A percentile compares a stretch with the other conserved stretches of the same genome.
These are phyloP conservation scores for Leptopilina clavipes DNA, from an alignment of 1,140 invertebrate genomes.

Conservation along the genomic window DNA sequence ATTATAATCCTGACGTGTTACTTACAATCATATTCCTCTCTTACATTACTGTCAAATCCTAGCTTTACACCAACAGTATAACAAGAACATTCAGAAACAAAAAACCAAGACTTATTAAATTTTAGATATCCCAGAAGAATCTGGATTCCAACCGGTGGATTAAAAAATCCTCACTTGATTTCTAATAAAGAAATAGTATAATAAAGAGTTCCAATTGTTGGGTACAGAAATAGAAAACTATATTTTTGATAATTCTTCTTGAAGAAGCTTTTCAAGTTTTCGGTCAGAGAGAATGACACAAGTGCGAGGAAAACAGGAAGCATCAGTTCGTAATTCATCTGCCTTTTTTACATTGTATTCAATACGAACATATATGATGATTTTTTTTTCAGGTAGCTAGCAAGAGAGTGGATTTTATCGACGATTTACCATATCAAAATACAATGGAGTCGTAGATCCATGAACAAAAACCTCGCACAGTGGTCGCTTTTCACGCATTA, in stretches of 20 bases:
- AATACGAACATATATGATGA: neutral
- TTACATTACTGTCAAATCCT: neutral
- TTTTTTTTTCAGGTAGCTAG: neutral
- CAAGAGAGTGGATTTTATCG: constrained; percentile 7
- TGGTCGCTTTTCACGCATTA: constrained; percentile 59
- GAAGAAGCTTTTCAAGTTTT: too few species aligned
- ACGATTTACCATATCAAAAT: constrained; percentile 40
- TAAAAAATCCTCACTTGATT: too few species aligned
- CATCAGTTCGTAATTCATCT: constrained; percentile 22
- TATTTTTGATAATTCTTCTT: too few species aligned
- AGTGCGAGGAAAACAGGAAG: constrained; percentile 36
- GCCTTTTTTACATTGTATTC: constrained; percentile 10
- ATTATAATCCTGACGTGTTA: constrained; percentile 49
- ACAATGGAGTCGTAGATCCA: constrained; percentile 48
- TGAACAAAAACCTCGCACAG: constrained; percentile 50
- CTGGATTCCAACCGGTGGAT: too few species aligned
- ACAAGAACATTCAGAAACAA: too few species aligned
- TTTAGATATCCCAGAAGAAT: too few species aligned
- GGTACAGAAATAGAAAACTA: too few species aligned
- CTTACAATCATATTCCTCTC: constrained; percentile 62
- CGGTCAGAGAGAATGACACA: too few species aligned
- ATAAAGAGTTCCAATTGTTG: too few species aligned
- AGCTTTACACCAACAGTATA: too few species aligned
- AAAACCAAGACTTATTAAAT: too few species aligned
- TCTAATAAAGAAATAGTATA: too few species aligned